phyloP scores from a whole-genome alignment of 2,888 invertebrate species.

The Thymelicus lineola region DNA sequence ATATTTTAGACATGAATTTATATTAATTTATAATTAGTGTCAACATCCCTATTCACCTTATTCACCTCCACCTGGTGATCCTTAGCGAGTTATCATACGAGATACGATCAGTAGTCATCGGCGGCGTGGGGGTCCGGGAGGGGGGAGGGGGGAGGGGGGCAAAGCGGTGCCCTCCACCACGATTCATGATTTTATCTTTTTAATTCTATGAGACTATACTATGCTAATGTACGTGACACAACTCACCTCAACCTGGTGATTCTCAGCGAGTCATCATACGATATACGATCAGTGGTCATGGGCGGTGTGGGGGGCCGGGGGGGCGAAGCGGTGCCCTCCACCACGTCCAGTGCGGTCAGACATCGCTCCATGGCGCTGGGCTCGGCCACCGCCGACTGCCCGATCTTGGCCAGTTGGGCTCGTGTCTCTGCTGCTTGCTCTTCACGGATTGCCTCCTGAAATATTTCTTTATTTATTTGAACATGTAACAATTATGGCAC shows the following conservation, averaged over 20 bases:
- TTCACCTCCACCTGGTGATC: no score
- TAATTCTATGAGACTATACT: no score
- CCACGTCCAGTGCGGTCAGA: constrained; percentile 71
- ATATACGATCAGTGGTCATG: constrained; percentile 67
- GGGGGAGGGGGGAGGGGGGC: no score
- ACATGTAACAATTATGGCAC: no score
- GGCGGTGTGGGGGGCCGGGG: constrained; percentile 69
- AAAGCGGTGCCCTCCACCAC: no score
- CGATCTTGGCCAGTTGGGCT: constrained; percentile 70
- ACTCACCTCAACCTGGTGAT: constrained; percentile 60
- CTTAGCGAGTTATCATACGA: no score
- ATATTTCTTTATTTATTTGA: neutral
- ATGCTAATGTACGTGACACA: neutral
- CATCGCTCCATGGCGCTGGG: constrained; percentile 74
- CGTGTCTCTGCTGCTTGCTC: constrained; percentile 64
- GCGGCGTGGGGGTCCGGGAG: no score
- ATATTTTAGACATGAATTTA: no score
- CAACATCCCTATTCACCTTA: no score
- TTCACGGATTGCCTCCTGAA: constrained; percentile 67
- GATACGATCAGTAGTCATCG: no score
- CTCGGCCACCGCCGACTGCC: constrained; percentile 69
- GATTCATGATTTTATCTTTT: no score
- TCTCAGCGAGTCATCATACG: constrained; percentile 71
- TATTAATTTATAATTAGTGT: no score
- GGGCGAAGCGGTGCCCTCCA: constrained; percentile 69